phyloP scores from a whole-genome alignment of 2,113 vertebrate genomes.

The Serinus canaria region DNA sequence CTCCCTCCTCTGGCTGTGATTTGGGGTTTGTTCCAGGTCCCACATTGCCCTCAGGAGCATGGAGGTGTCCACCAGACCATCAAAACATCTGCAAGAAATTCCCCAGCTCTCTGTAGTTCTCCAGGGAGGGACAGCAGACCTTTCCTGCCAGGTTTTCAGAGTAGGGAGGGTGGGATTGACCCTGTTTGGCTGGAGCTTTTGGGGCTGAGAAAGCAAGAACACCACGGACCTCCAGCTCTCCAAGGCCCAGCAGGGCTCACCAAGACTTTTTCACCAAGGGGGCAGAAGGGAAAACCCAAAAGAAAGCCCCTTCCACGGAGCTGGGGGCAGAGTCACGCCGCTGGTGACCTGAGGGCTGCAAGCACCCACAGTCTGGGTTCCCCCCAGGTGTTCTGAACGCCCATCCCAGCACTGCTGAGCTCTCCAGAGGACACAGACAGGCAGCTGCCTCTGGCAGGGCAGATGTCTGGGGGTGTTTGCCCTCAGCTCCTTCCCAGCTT shows the following conservation, averaged over 20 bases:
- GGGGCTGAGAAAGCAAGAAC: background rate
- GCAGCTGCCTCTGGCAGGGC: background rate
- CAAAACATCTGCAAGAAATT: background rate
- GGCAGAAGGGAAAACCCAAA: background rate
- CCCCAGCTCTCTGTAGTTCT: accelerated
- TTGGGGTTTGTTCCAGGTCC: background rate
- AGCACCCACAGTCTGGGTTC: background rate
- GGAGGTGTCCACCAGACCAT: background rate
- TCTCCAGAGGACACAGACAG: background rate
- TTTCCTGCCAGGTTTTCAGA: background rate
- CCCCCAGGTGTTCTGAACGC: background rate
- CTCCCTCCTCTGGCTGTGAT: background rate
- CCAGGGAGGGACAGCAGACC: background rate
- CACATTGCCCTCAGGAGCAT: background rate
- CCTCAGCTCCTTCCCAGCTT: background rate
- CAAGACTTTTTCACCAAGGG: background rate
- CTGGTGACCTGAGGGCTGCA: background rate
- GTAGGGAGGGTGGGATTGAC: background rate
- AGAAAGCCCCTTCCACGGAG: accelerated
- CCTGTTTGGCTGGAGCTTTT: background rate
- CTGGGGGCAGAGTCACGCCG: background rate
- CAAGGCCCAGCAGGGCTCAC: background rate
- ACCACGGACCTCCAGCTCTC: background rate
- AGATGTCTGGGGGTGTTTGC: background rate
- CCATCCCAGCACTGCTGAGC: background rate